phyloP scores from a whole-genome alignment of 2,113 vertebrate genomes.

The Bombycilla garrulus region DNA sequence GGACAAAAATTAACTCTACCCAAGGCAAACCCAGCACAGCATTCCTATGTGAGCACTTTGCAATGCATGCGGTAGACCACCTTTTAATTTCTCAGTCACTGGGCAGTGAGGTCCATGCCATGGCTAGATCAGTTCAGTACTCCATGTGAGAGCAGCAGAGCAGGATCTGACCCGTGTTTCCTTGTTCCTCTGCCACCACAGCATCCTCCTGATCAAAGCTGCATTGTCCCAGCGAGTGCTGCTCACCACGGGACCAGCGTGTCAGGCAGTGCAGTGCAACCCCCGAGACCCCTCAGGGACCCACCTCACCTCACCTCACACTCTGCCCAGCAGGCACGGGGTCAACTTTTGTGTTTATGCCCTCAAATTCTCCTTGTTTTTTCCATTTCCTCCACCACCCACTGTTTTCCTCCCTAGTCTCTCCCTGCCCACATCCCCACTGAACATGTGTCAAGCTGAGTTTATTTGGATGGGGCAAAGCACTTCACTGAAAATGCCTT shows the following conservation, averaged over 20 bases:
- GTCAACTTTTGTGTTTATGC: not conserved
- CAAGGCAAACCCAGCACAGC: not conserved
- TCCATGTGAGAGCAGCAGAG: not conserved
- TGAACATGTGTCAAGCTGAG: not conserved
- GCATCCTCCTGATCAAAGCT: not conserved
- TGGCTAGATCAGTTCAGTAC: not conserved
- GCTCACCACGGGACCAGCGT: accelerated
- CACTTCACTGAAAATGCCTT: not conserved
- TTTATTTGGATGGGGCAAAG: not conserved
- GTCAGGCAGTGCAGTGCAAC: accelerated
- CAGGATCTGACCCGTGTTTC: not conserved
- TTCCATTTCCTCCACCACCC: conserved; percentile 52
- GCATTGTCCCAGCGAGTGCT: accelerated
- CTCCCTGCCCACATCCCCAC: not conserved
- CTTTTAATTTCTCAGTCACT: not conserved
- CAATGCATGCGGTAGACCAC: not conserved
- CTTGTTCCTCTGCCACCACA: not conserved
- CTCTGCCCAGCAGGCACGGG: not conserved
- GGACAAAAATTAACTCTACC: not conserved
- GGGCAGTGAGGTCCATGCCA: not conserved
- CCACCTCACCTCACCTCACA: not conserved
- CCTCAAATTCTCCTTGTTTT: not conserved
- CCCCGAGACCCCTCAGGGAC: not conserved
- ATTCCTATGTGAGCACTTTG: not conserved
- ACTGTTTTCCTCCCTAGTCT: not conserved